Conservation (phyloP, 2,113 vertebrate genomes). For the Heliornis fulica region DNA sequence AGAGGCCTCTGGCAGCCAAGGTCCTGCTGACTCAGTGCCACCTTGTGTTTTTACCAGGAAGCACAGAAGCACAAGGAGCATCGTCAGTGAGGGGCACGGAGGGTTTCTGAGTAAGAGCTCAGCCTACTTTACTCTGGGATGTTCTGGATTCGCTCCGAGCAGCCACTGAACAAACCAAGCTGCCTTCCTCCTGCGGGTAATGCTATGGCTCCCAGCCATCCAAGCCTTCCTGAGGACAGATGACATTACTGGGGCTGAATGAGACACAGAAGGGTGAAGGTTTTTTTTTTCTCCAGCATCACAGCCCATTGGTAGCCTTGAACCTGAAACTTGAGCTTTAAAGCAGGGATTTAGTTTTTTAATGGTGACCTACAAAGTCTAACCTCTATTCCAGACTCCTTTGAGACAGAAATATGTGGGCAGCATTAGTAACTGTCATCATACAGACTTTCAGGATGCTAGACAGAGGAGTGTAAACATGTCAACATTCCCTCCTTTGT, state of each 20-base stretch:
- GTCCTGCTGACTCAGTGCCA: conserved; percentile 58
- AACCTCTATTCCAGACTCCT: background rate
- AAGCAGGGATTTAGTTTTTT: background rate
- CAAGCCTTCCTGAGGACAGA: background rate
- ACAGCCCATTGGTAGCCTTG: background rate
- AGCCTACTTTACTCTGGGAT: background rate
- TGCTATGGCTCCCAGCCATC: background rate
- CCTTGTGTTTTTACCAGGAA: conserved; percentile 51
- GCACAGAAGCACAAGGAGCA: background rate
- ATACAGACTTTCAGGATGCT: background rate
- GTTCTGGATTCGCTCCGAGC: background rate
- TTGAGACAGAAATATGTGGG: background rate
- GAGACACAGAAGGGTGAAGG: background rate
- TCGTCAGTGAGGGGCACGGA: background rate
- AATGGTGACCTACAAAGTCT: background rate
- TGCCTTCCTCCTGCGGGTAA: background rate
- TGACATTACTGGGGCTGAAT: background rate
- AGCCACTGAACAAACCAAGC: background rate
- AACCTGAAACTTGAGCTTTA: no score
- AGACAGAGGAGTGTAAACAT: background rate
- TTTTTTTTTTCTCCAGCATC: background rate
- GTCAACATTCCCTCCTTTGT: background rate
- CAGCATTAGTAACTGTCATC: conserved; percentile 8
- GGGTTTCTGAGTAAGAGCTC: background rate
- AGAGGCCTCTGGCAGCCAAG: conserved; percentile 7